Conservation (phyloP, 2,113 vertebrate species). For the Budorcas taxicolor region DNA sequence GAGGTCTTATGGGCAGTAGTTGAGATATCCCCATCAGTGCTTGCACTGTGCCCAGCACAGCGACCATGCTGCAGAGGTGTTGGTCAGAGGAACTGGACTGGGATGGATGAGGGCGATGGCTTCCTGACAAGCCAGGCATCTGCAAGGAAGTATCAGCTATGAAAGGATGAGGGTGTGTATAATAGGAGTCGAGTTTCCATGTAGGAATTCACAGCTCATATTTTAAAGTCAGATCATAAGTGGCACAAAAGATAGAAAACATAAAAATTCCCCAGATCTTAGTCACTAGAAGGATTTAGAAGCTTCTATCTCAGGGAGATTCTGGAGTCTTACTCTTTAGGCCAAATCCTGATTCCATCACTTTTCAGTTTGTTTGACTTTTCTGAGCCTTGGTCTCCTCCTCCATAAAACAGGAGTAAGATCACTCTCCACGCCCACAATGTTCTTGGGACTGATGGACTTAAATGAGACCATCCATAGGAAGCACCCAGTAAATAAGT, state of each 20-base stretch:
- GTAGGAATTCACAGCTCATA: background rate
- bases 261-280: background rate
- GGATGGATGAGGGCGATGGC: background rate
- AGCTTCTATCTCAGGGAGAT: background rate
- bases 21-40: accelerated
- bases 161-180: background rate
- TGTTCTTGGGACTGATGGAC: background rate
- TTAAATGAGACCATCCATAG: background rate
- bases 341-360: background rate
- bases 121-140: background rate
- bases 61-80: accelerated
- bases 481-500: background rate
- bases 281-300: background rate
- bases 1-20: background rate
- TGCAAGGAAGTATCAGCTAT: background rate
- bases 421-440: accelerated
- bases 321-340: background rate
- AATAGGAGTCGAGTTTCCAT: background rate
- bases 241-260: background rate
- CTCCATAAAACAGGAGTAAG: background rate
- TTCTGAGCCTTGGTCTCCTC: background rate
- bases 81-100: background rate
- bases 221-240: background rate
- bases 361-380: background rate
- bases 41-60: background rate